Evolutionary conservation across 2,113 vertebrate species (phyloP).

Genomic region (Lynx canadensis): DNA sequence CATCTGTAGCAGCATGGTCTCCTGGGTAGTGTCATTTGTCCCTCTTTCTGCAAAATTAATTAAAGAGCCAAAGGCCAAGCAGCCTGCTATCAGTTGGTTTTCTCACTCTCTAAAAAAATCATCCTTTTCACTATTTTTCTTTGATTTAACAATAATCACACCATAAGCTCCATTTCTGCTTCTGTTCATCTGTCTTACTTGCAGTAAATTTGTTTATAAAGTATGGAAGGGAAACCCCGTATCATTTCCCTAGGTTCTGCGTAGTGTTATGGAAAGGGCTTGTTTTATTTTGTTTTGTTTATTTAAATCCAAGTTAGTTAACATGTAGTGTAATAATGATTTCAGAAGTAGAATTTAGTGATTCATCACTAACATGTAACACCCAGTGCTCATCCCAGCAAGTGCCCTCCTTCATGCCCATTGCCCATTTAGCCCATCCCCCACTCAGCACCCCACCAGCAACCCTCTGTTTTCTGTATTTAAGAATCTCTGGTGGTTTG

Average conservation of each 20-base stretch:
- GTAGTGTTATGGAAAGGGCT: neutral
- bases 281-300: neutral
- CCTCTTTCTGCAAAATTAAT: neutral
- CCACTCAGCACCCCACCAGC: no score
- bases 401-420: no score
- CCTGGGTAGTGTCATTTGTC: neutral
- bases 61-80: neutral
- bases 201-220: neutral
- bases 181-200: neutral
- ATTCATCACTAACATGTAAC: no score
- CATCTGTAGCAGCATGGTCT: neutral
- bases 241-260: neutral
- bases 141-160: neutral
- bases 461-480: no score
- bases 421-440: no score
- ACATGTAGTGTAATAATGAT: no score
- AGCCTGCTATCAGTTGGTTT: neutral
- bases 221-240: neutral
- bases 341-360: no score
- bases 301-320: no score
- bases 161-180: neutral
- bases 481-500: no score
- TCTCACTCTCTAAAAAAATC: neutral
- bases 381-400: no score
- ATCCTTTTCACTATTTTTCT: neutral